Evolutionary conservation across 2,888 invertebrate genomes (phyloP), one percentile per base, ranked within the genome.

Genomic region (Ramazzottius varieornatus): DNA sequence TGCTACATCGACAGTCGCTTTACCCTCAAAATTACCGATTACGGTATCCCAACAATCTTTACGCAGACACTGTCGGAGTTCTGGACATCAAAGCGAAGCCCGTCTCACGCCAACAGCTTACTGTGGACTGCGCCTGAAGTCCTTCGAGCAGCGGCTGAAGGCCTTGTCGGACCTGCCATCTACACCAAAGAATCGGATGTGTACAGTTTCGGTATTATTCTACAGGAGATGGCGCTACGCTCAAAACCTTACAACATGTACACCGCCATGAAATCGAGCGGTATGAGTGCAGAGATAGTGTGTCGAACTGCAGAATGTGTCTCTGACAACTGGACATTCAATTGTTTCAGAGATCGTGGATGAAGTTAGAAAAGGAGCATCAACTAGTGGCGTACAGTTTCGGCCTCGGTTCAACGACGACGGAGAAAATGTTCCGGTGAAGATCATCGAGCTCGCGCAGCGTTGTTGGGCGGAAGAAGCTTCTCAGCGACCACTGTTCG

Each of bases 161-260:
- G 54, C 8, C n/a, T n/a, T n/a, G 54, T 29, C 8, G 16, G 8
- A 24, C 4, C 8, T 4, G 20, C 29, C 29, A n/a, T 16, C 20
- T 29, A 24, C 29, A 54, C 54, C 4, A 54, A 54, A 29, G 54
- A 54, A 29, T 4, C 16, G 4, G 54, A 54, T 29, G 54, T 54
- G n/a, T 54, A 54, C 54, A 54, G 54, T 24, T 54, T 54, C 54
- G 54, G 54, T 8, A 54, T 54, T 29, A 54, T 54, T 24, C 54
- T 54, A 4, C 54, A 54, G 29, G 54, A 54, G 29, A 54, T 54
- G 16, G 24, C 24, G 4, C 20, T 54, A 24, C 54, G 54, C 54
- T 13, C 54, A 24, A 54, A 29, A 24, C 54, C 54, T 4, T 54
- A 54, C 29, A 29, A 4, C 8, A 54, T 54, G 54, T 54, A 24